Evolutionary conservation across 2,888 invertebrate species (phyloP), one percentile per base, ranked within the genome.

Genomic region (Philaethria dido): DNA sequence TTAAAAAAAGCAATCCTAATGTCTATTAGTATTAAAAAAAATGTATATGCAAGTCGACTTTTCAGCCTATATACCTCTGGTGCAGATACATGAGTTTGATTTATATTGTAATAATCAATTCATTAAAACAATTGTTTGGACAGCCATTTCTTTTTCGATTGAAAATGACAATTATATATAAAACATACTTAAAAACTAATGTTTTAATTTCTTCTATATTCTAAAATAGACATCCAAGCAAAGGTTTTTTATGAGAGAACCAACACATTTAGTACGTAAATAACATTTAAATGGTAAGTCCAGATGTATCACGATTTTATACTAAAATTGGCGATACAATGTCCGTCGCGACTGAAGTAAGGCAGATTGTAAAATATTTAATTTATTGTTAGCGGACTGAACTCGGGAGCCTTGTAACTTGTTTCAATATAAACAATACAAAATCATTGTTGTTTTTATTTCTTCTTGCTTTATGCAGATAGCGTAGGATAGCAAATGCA

Each of bases 371-470:
- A 54, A 72, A 64, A 62, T 67, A 69, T 60, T 68, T 55, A 63
- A 68, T 68, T 60, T 63, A 59, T 67, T 68, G 79, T 81, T 80
- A 82, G 78, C 79, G 78, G 81, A 85, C 81, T 82, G 82, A 85
- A 81, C 74, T 76, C 72, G 73, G 74, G 72, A 81, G 80, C 80
- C 83, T 83, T 87, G 84, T 83, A 83, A 84, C 79, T 84, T 82
- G 82, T 85, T 85, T 85, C 80, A 87, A 84, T 86, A 87, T 85
- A 87, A 81, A 76, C 75, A 82, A 80, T 84, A 72, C 74, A 81
- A 86, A 85, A 80, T 77, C 73, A 79, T 72, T 72, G n/a, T 74
- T 78, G 77, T 84, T 83, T 86, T 47, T 48, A 29, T 65, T 45
- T n/a, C n/a, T n/a, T n/a, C n/a, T n/a, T n/a, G n/a, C n/a, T n/a